Conservation (phyloP, 2,797 vertebrate species). For the Hypotaenidia okinawae region DNA sequence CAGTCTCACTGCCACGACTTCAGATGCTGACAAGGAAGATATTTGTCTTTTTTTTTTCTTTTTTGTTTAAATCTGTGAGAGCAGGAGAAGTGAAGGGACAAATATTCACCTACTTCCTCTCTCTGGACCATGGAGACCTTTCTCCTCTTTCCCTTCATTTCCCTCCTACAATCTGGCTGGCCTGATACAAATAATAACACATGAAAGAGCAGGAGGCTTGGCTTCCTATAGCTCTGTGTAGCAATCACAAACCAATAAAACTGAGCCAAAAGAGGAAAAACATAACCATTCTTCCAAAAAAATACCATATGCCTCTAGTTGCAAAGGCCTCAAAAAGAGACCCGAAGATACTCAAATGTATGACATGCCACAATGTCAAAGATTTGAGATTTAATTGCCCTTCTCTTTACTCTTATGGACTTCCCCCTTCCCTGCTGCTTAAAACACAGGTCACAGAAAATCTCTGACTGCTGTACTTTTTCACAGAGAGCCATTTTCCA, state of each 20-base stretch:
- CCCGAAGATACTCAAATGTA: background rate
- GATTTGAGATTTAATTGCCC: background rate
- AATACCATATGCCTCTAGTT: background rate
- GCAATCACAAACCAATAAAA: slow-evolving; percentile 16
- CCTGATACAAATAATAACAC: slow-evolving; percentile 49
- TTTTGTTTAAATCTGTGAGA: background rate
- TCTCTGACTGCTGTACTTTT: background rate
- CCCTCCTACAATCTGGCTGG: background rate
- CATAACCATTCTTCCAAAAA: background rate
- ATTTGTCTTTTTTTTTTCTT: background rate
- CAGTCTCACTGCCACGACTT: slow-evolving; percentile 30
- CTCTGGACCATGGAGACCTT: background rate
- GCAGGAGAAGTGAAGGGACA: background rate
- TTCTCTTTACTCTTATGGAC: background rate
- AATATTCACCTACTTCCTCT: slow-evolving; percentile 39
- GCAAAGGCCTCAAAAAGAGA: background rate
- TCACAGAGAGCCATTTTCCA: background rate
- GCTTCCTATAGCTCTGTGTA: background rate
- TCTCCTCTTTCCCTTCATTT: slow-evolving; percentile 45
- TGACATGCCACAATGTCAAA: background rate
- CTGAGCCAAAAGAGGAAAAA: slow-evolving; percentile 1
- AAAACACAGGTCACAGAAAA: background rate
- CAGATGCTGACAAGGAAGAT: slow-evolving; percentile 26
- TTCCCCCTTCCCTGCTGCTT: background rate
- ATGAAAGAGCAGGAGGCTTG: slow-evolving; percentile 33